These are phyloP conservation scores for Neotoma lepida DNA, from an alignment of 2,113 vertebrate species.

Conservation along the genomic window DNA sequence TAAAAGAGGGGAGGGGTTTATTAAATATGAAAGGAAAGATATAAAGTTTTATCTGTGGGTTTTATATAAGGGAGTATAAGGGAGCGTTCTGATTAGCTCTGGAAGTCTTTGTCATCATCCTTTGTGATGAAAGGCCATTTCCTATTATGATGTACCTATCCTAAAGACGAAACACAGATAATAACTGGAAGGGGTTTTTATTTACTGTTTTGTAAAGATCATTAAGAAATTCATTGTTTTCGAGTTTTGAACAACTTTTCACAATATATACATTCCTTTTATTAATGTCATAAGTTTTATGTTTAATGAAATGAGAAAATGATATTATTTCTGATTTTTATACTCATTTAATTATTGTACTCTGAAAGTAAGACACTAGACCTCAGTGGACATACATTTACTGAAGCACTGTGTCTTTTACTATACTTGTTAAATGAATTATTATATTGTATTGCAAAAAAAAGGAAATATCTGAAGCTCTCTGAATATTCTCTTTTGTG, in stretches of 20 bases:
- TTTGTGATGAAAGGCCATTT: background rate
- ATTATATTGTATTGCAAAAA: background rate
- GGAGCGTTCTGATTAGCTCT: background rate
- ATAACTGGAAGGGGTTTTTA: background rate
- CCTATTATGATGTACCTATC: background rate
- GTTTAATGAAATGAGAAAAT: background rate
- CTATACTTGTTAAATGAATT: background rate
- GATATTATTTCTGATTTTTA: background rate
- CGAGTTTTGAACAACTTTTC: background rate
- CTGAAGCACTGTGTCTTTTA: background rate
- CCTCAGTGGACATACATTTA: background rate
- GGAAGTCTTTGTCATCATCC: background rate
- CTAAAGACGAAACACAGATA: background rate
- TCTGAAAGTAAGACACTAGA: background rate
- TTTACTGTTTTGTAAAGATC: background rate
- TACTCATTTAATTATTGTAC: background rate
- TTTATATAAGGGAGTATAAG: background rate
- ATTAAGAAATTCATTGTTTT: background rate
- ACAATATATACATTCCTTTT: background rate
- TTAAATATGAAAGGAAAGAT: background rate
- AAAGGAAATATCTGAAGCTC: background rate
- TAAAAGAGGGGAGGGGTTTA: too few relatives aligned
- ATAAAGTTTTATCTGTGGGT: background rate
- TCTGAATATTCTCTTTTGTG: background rate
- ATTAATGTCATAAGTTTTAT: background rate